Evolutionary conservation across 2,797 vertebrate species (phyloP), one percentile per base, ranked within the genome.

Genomic region (Pampus argenteus): DNA sequence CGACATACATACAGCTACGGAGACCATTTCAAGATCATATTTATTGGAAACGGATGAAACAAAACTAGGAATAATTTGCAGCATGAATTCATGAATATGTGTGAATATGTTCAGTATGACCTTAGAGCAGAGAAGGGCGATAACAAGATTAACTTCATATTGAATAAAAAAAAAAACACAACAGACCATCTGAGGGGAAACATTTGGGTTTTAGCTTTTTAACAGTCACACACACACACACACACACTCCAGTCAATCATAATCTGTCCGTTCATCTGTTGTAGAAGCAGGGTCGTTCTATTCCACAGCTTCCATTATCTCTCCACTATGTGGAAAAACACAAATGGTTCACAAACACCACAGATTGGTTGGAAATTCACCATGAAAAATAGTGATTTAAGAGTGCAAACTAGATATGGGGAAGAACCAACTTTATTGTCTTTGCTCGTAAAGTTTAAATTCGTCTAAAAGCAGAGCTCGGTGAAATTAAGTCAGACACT

Each of bases 221-320:
- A n/a, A n/a, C n/a, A n/a, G n/a, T n/a, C n/a, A n/a, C n/a, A n/a
- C n/a, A n/a, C n/a, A n/a, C n/a, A n/a, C n/a, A n/a, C n/a, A n/a
- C n/a, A n/a, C n/a, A n/a, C n/a, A n/a, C n/a, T n/a, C n/a, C n/a
- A n/a, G n/a, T 79, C 55, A 56, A 45, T 71, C 56, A 79, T 83
- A 86, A 79, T 88, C 82, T 88, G 85, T 71, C 67, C 44, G 20
- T 76, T 83, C 79, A 81, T 84, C 81, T 85, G 82, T 80, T 26
- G 67, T 7, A 15, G 51, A 57, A 13, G 51, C 71, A 57, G 18
- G 42, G 47, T 74, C 62, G 57, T 28, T 66, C 65, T 25, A 17
- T 38, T 67, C 26, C 31, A 68, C 66, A 26, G 66, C 74, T 54
- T 18, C 14, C 36, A 25, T 58, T 68, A 38, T 23, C 38, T 15